phyloP scores from a whole-genome alignment of 1,140 invertebrate species.

The Phymorhynchus buccinoides region DNA sequence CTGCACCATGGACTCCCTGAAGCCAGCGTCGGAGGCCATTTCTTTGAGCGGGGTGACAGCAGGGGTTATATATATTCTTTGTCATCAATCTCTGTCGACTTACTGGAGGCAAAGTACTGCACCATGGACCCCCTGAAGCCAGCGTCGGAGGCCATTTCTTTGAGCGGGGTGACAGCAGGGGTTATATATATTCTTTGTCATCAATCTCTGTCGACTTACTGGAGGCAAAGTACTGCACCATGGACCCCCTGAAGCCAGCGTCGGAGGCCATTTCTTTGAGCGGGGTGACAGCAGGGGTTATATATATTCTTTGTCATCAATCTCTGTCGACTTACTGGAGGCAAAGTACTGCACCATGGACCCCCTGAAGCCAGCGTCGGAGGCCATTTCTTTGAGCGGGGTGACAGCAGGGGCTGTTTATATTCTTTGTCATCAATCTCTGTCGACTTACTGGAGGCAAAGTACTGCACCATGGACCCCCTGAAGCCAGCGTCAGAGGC shows the following conservation, averaged over 20 bases:
- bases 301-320: too few species aligned
- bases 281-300: constrained; percentile 81
- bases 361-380: constrained; percentile 82
- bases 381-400: constrained; percentile 81
- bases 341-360: constrained; percentile 82
- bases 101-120: constrained; percentile 84
- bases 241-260: constrained; percentile 81
- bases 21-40: constrained; percentile 81
- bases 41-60: constrained; percentile 81
- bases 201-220: constrained; percentile 75
- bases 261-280: constrained; percentile 82
- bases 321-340: constrained; percentile 77
- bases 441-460: constrained; percentile 80
- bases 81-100: constrained; percentile 58
- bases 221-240: constrained; percentile 82
- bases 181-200: too few species aligned
- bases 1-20: constrained; percentile 80
- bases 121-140: constrained; percentile 82
- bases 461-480: constrained; percentile 81
- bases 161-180: constrained; percentile 80
- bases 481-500: constrained; percentile 82
- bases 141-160: constrained; percentile 81
- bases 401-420: constrained; percentile 81
- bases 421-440: background rate
- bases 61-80: too few species aligned